These are phyloP conservation scores for Prietella phreatophila DNA, from an alignment of 2,113 vertebrate genomes.

Conservation along the genomic window DNA sequence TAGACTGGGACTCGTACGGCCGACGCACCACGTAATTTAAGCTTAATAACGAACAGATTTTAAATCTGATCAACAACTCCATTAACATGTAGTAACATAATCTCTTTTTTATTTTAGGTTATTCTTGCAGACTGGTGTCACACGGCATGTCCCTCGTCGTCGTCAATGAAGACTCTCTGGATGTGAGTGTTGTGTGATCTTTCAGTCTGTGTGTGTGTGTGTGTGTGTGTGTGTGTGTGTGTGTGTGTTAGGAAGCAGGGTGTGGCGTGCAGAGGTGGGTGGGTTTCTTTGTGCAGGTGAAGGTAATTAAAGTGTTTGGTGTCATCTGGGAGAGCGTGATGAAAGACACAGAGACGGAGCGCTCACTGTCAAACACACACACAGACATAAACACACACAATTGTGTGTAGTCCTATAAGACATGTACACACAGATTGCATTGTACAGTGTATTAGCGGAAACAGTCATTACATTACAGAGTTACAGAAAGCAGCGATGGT, in stretches of 20 bases:
- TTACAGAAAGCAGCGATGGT: background rate
- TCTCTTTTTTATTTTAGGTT: slow-evolving; percentile 76
- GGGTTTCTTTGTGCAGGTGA: slow-evolving; percentile 68
- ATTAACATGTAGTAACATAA: background rate
- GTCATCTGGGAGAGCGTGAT: slow-evolving; percentile 66
- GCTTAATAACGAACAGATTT: background rate
- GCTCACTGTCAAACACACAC: slow-evolving; percentile 33
- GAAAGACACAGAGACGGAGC: slow-evolving; percentile 58
- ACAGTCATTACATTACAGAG: background rate
- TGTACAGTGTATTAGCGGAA: slow-evolving; percentile 24
- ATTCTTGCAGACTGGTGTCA: slow-evolving; percentile 90
- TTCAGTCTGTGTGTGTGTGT: slow-evolving; percentile 29
- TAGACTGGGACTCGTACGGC: too few species aligned
- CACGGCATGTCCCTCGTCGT: slow-evolving; percentile 97
- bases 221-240: slow-evolving; percentile 33
- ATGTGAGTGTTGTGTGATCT: slow-evolving; percentile 79
- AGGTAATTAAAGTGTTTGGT: slow-evolving; percentile 76
- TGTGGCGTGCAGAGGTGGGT: slow-evolving; percentile 43
- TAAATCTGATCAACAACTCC: background rate
- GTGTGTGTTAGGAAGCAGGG: slow-evolving; percentile 35
- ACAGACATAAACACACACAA: slow-evolving; percentile 32
- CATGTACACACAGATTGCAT: slow-evolving; percentile 29
- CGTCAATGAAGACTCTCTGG: slow-evolving; percentile 94
- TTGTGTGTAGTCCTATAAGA: slow-evolving; percentile 5
- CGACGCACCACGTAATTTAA: background rate